Percentiles rank a stretch among this genome's conserved stretches.
Evolutionary conservation across 2,888 invertebrate species (phyloP).

Genomic region (Callyntrura guangdongensis): DNA sequence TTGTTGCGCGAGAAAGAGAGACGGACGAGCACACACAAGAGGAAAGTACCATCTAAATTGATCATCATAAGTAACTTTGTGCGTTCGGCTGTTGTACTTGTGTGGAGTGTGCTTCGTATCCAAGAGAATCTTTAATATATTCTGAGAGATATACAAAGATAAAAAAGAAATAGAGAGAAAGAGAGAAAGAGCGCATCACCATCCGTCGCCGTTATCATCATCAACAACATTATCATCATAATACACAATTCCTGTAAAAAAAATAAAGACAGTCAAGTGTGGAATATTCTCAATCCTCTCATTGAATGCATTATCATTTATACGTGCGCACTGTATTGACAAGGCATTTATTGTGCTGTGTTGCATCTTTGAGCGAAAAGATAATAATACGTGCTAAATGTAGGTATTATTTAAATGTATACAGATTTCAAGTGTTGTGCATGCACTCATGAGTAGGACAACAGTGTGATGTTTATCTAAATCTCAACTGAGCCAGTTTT

Average conservation of each 20-base stretch:
- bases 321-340: background rate
- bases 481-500: constrained; percentile 42
- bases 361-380: background rate
- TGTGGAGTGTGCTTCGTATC: background rate
- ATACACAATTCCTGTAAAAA: background rate
- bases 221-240: background rate
- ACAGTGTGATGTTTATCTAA: background rate
- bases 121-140: background rate
- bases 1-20: background rate
- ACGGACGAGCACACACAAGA: background rate
- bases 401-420: background rate
- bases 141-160: no score
- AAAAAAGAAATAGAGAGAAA: background rate
- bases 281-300: background rate
- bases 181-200: constrained; percentile 5
- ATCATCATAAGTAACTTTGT: constrained; percentile 16
- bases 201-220: background rate
- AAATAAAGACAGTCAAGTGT: background rate
- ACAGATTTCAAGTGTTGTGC: background rate
- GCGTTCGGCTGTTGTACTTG: background rate
- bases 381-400: background rate
- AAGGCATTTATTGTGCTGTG: background rate
- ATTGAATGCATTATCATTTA: background rate
- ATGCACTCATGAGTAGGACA: background rate
- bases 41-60: background rate